phyloP scores from a whole-genome alignment of 2,888 invertebrate species.

The Cinara cedri region DNA sequence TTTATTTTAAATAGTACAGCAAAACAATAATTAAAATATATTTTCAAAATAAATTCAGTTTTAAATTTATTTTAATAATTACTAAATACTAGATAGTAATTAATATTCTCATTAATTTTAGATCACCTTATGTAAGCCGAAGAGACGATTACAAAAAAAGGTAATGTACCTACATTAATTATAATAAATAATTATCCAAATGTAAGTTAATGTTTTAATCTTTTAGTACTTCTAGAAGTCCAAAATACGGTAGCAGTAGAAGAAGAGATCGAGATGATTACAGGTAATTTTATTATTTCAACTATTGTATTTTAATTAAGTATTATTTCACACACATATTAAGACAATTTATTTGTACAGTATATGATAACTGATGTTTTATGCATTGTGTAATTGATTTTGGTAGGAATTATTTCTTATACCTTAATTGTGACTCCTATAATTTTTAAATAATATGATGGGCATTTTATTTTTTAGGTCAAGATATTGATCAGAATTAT shows the following conservation, averaged over 20 bases:
- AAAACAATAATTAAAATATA: no score
- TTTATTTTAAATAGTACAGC: no score
- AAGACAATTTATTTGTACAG: no score
- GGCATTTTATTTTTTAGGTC: slow-evolving; percentile 19
- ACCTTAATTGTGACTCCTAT: no score
- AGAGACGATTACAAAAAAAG: slow-evolving; percentile 61
- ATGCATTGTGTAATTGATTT: background rate
- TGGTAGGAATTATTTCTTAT: background rate
- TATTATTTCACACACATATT: background rate
- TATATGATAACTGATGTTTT: no score
- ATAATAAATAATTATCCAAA: background rate
- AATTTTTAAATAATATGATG: slow-evolving; percentile 3
- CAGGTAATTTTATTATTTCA: slow-evolving; percentile 31
- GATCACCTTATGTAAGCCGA: slow-evolving; percentile 47
- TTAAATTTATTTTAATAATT: no score
- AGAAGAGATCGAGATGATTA: slow-evolving; percentile 52
- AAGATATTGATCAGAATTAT: slow-evolving; percentile 32
- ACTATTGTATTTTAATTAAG: no score
- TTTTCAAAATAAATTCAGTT: no score
- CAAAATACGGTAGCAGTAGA: slow-evolving; percentile 46
- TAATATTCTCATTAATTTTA: slow-evolving; percentile 1
- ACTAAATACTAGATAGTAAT: no score
- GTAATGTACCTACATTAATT: background rate
- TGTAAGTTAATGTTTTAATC: background rate
- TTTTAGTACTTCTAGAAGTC: slow-evolving; percentile 46